Base-by-base conservation (phyloP, 1,140 invertebrate genomes). In the Aricia agestis region DNA sequence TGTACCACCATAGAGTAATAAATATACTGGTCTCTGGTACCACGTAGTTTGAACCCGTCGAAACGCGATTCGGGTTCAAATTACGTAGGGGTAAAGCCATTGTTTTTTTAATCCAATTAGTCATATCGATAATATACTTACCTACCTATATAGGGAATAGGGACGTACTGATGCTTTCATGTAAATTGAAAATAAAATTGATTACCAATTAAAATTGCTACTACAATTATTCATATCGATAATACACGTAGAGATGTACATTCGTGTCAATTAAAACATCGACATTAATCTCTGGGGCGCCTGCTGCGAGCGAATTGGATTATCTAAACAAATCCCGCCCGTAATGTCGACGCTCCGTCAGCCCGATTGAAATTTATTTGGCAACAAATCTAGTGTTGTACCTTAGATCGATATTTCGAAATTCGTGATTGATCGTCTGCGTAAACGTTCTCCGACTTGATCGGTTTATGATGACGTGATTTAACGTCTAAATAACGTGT, bases 311-410 rank as follows among this genome's bases (percentile, higher is more conserved):
- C 68, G 68, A 63, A 61, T 61, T 63, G 58, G 68, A 69, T 69
- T 69, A 69, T 69, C 68, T 69, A 69, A 69, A 69, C 68, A 69
- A 63, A 69, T 69, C 68, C 61, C 57, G 68, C 36, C 61, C 59
- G 68, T 69, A 41, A 36, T 69, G 68, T 69, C 68, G 68, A 31
- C 57, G 58, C 17, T 69, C 68, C 63, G 68, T 63, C 68, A 63
- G 68, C n/a, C 36, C 57, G 61, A 69, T 69, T 69, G 57, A 69
- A 69, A 69, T 69, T 69, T 69, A 69, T 69, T 45, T 57, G 58
- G 57, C 68, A 61, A 63, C 59, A 19, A 63, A 63, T 63, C 59
- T 63, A 25, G 59, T 19, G 58, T 59, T 59, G 59, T 25, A 19
- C 18, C 17, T 25, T 19, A 4, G 18, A 25, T 63, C 59, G 59